Evolutionary conservation across 2,888 invertebrate species (phyloP).

Genomic region (Graphium colonna): DNA sequence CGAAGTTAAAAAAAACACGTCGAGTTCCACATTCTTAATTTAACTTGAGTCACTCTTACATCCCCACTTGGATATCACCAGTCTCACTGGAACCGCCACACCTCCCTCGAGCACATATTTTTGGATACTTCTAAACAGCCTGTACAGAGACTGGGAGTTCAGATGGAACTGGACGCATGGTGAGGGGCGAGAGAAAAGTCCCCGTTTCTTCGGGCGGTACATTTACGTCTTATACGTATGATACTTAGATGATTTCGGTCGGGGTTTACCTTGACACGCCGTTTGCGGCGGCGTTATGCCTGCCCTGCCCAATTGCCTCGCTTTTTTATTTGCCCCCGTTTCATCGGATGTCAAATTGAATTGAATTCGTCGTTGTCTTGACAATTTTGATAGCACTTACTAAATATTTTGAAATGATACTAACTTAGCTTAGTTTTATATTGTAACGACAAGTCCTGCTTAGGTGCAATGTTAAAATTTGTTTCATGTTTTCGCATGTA

Average conservation of each 20-base stretch:
- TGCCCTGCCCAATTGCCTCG: conserved; percentile 43
- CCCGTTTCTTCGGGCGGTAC: conserved; percentile 68
- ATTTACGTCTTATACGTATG: conserved; percentile 56
- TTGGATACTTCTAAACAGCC: background rate
- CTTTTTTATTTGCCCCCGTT: conserved; percentile 27
- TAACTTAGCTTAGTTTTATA: no score
- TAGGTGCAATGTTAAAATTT: no score
- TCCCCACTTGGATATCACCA: conserved; percentile 59
- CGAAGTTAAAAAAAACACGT: conserved; percentile 47
- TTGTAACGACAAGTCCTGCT: no score
- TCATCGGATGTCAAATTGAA: conserved; percentile 11
- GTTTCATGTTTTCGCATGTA: no score
- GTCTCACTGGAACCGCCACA: conserved; percentile 32
- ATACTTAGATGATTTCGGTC: conserved; percentile 56
- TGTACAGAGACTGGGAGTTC: conserved; percentile 35
- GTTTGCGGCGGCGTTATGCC: conserved; percentile 62
- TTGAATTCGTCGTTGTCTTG: no score
- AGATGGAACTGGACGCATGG: conserved; percentile 50
- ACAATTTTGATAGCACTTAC: no score
- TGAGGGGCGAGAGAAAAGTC: conserved; percentile 61
- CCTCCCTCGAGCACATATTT: conserved; percentile 14
- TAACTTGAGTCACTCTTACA: conserved; percentile 79
- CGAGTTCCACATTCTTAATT: conserved; percentile 79
- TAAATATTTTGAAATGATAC: no score
- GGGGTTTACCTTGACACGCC: conserved; percentile 68